A percentile compares a stretch with the other conserved stretches of the same genome.
phyloP scores from a whole-genome alignment of 2,888 invertebrate species.

The Pogonocherus hispidulus region DNA sequence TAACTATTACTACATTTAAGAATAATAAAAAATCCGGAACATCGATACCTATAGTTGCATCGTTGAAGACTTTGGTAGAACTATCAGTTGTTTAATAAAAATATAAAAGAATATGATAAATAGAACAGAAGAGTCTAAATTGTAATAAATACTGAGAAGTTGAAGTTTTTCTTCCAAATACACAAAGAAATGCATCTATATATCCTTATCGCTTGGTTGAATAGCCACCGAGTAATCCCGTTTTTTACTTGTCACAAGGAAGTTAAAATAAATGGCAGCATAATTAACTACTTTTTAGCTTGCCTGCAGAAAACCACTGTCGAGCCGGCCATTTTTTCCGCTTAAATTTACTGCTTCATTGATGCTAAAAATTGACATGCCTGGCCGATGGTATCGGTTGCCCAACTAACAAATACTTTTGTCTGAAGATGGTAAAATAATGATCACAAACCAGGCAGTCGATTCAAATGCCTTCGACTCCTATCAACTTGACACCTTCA shows the following conservation, averaged over 20 bases:
- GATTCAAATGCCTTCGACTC: slow-evolving; percentile 45
- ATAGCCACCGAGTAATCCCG: not conserved
- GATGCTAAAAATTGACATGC: slow-evolving; percentile 42
- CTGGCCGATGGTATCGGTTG: slow-evolving; percentile 40
- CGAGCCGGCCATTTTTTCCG: slow-evolving; percentile 37
- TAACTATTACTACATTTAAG: no score
- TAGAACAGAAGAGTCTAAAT: no score
- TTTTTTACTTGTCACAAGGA: slow-evolving; percentile 1
- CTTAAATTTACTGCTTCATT: slow-evolving; percentile 44
- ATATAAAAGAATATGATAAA: no score
- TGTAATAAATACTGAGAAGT: no score
- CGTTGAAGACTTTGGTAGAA: no score
- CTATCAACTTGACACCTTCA: slow-evolving; percentile 48
- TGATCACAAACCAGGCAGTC: slow-evolving; percentile 45
- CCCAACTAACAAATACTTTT: slow-evolving; percentile 48
- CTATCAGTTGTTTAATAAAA: no score
- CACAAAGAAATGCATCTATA: not conserved
- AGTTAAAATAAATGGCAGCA: not conserved
- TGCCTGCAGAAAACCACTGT: not conserved
- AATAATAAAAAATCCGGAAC: no score
- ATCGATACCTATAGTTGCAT: no score
- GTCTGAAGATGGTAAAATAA: slow-evolving; percentile 51
- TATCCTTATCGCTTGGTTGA: not conserved
- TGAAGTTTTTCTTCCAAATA: no score
- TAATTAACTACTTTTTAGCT: slow-evolving; percentile 3